phyloP scores from a whole-genome alignment of 2,888 invertebrate genomes.

The Pristionchus mayeri region DNA sequence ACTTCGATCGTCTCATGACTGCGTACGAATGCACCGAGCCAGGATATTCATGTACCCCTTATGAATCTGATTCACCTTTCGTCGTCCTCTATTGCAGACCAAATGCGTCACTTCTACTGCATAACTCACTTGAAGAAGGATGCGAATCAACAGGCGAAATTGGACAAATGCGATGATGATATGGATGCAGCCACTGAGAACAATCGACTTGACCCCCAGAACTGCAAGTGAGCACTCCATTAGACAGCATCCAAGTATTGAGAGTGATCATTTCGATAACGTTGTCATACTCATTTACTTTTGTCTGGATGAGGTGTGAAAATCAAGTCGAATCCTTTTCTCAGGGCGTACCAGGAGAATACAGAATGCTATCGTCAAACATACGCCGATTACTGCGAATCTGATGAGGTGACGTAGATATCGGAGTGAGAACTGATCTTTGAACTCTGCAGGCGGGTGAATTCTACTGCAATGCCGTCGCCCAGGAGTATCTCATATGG shows the following conservation, averaged over 20 bases:
- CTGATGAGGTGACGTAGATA: not conserved
- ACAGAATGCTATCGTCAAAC: not conserved
- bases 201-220: not conserved
- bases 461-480: not conserved
- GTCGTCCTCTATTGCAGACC: not conserved
- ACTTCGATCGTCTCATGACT: conserved; percentile 13
- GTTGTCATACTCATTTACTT: not conserved
- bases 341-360: not conserved
- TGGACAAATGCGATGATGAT: not conserved
- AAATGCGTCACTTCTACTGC: conserved; percentile 31
- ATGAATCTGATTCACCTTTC: not conserved
- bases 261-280: too few relatives aligned
- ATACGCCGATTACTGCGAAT: not conserved
- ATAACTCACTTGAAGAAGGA: conserved; percentile 5
- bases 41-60: not conserved
- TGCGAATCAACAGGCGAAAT: not conserved
- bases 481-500: not conserved
- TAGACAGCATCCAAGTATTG: too few relatives aligned
- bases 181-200: not conserved
- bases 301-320: not conserved
- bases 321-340: not conserved
- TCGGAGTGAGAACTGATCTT: not conserved
- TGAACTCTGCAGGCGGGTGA: not conserved
- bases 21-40: not conserved
- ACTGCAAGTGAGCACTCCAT: not conserved